These are phyloP conservation scores for Meloe dianella DNA, from an alignment of 2,888 invertebrate genomes.

Conservation along the genomic window DNA sequence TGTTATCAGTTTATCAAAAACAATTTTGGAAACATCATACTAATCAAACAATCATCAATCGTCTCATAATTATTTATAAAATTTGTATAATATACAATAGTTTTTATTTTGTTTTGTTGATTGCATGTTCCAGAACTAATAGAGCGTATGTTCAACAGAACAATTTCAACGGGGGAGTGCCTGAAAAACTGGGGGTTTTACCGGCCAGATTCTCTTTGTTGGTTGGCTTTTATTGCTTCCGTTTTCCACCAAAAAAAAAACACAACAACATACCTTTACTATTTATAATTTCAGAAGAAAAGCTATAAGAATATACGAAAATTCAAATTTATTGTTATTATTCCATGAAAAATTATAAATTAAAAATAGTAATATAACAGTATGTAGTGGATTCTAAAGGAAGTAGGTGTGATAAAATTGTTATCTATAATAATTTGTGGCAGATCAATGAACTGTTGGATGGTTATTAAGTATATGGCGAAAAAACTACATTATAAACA, in stretches of 20 bases:
- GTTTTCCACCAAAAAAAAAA: not conserved
- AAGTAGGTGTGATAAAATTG: slow-evolving; percentile 16
- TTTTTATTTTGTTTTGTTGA: not conserved
- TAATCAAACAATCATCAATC: not conserved
- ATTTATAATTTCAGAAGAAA: not conserved
- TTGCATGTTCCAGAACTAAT: not conserved
- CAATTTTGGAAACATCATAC: not conserved
- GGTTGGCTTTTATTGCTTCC: not conserved
- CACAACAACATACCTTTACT: not conserved
- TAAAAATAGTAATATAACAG: not conserved
- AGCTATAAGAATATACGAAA: too few species aligned
- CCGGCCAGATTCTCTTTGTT: not conserved
- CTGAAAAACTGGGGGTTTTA: not conserved
- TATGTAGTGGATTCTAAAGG: slow-evolving; percentile 8
- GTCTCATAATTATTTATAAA: not conserved
- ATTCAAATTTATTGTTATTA: not conserved
- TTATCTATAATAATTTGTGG: slow-evolving; percentile 15
- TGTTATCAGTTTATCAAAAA: not conserved
- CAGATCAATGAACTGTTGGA: slow-evolving; percentile 14
- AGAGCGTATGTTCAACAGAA: not conserved
- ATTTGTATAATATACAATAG: not conserved
- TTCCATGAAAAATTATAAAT: not conserved
- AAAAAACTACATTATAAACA: not conserved
- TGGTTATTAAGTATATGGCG: slow-evolving; percentile 6
- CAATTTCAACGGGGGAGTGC: not conserved